phyloP scores from a whole-genome alignment of 2,888 invertebrate genomes.

The Tromatobia lineatoria region DNA sequence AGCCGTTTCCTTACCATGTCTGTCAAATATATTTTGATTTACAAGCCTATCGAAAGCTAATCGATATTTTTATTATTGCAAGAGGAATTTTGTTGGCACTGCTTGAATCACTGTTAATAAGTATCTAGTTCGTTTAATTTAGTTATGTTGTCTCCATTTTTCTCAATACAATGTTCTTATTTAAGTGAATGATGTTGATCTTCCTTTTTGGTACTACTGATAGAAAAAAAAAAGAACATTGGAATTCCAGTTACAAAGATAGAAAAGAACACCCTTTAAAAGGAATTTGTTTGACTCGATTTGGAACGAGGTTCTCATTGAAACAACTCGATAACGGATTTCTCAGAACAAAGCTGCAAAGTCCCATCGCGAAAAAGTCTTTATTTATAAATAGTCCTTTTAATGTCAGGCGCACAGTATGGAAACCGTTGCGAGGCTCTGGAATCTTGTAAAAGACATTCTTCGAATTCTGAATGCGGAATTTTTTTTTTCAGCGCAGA shows the following conservation, averaged over 20 bases:
- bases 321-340: background rate
- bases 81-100: no score
- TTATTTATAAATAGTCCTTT: conserved; percentile 26
- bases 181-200: no score
- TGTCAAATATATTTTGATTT: no score
- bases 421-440: background rate
- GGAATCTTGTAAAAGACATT: conserved; percentile 18
- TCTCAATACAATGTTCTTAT: no score
- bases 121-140: no score
- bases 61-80: no score
- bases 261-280: background rate
- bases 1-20: no score
- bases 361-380: background rate
- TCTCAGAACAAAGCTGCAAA: background rate
- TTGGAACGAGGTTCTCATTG: conserved; percentile 7
- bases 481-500: background rate
- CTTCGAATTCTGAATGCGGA: background rate
- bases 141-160: no score
- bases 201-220: background rate
- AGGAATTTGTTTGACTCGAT: background rate
- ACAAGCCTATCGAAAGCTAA: no score
- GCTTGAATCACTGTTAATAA: no score
- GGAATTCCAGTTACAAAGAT: background rate
- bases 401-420: background rate
- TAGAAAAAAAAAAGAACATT: background rate